Evolutionary conservation across 1,140 invertebrate species (phyloP), one percentile per base, ranked within the genome.

Genomic region (Aplysia californica): DNA sequence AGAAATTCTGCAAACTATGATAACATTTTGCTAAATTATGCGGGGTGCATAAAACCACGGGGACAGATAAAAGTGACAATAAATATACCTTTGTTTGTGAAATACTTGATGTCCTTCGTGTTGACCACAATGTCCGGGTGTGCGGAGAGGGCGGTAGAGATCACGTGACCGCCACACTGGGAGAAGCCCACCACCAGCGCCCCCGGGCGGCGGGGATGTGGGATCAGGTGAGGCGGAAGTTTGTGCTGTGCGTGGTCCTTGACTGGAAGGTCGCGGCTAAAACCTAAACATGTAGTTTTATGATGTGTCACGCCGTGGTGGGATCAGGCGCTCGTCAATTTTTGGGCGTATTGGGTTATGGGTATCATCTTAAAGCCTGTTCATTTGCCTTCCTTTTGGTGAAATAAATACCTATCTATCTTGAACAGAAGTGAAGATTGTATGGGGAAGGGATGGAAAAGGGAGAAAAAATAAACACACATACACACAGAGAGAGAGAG

Each of bases 101-200:
- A 71, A 23, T 35, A 71, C 1, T 35, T 18, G 6, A 33, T 21
- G 18, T 71, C 33, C n/a, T 58, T 71, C 68, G 35, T 71, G 56
- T 61, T 73, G 0, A 61, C 55, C 1, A 21, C n/a, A 18, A 73
- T 20, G 20, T 61, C 38, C n/a, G 70, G 70, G 26, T 73, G 70
- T 15, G 38, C 10, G 4, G 55, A 18, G 21, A 73, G n/a, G n/a
- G 36, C 10, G 33, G 55, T 26, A 1, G 41, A 2, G 10, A 73
- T 15, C 26, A 1, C n/a, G 6, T 73, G 10, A 26, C 31, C 70
- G 1, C 70, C 70, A 61, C 70, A 73, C n/a, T 73, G 55, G 15
- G 55, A 61, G 21, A 73, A 73, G 6, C 70, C 70, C 21, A 73
- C 26, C 3, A 73, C 55, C 31, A 73, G 6, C 2, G 56, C 70